Conservation (phyloP, 92 coral and sea anemone species). For the Palythoa caribaeorum region DNA sequence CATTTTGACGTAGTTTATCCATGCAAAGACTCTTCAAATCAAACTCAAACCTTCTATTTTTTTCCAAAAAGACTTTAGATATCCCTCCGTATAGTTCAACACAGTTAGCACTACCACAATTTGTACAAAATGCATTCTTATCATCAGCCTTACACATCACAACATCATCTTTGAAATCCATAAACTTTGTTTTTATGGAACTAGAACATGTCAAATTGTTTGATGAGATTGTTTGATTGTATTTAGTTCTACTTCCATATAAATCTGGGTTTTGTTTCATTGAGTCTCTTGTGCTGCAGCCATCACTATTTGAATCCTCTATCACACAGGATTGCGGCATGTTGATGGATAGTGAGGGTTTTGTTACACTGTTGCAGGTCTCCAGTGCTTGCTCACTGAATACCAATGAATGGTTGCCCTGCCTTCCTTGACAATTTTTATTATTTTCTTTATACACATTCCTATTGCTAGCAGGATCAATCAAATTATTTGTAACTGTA, state of each 20-base stretch:
- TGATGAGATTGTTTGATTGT: neutral
- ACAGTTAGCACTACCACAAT: neutral
- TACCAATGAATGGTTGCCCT: neutral
- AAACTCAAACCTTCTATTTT: no score
- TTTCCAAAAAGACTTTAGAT: neutral
- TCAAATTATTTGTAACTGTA: neutral
- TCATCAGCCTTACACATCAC: neutral
- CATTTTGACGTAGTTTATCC: neutral
- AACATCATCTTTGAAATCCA: neutral
- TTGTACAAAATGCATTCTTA: neutral
- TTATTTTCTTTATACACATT: neutral
- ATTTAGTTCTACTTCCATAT: neutral
- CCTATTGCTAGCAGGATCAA: neutral
- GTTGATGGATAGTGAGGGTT: neutral
- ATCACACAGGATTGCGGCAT: neutral
- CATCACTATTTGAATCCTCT: neutral
- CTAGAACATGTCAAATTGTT: neutral
- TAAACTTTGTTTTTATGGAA: neutral
- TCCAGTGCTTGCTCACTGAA: neutral
- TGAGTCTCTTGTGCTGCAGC: neutral
- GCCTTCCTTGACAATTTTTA: neutral
- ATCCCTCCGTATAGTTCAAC: neutral
- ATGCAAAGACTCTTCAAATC: neutral
- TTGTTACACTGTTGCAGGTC: neutral
- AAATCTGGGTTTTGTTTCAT: neutral